Conservation (phyloP, 2,888 invertebrate genomes). For the Gibbula magus region DNA sequence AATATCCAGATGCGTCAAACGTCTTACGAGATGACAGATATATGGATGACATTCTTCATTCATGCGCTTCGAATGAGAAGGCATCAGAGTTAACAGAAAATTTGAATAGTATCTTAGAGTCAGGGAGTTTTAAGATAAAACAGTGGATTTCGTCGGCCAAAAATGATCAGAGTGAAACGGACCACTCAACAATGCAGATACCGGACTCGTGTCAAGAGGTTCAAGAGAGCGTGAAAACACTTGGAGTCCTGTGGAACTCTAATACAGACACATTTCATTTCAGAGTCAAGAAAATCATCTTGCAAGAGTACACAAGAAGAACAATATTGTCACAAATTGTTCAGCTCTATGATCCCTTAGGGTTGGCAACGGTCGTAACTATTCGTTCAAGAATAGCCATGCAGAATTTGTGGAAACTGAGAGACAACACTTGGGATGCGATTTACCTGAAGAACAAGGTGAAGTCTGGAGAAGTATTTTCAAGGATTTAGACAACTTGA, state of each 20-base stretch:
- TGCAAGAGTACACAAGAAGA: neutral
- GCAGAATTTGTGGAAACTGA: constrained; percentile 9
- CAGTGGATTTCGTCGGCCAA: neutral
- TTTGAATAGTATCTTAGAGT: constrained; percentile 3
- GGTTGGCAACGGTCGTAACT: neutral
- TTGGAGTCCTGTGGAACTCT: constrained; percentile 1
- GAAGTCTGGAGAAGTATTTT: neutral
- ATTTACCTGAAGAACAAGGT: neutral
- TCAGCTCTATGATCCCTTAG: neutral
- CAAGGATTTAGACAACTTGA: neutral
- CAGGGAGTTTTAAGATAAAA: constrained; percentile 28
- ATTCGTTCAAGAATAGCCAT: constrained; percentile 16
- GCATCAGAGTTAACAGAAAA: constrained; percentile 7
- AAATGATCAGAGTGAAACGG: neutral
- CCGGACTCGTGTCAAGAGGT: neutral
- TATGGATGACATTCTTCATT: constrained; percentile 32
- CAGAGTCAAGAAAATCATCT: neutral
- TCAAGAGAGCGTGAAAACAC: neutral
- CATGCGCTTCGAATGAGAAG: neutral
- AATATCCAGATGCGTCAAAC: constrained; percentile 22
- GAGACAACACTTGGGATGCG: constrained; percentile 11
- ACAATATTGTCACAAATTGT: too few species aligned
- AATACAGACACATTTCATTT: neutral
- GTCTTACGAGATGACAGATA: constrained; percentile 27
- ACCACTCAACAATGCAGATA: neutral